phyloP scores from a whole-genome alignment of 1,140 invertebrate genomes.

The Pseudomyrmex pallidus region DNA sequence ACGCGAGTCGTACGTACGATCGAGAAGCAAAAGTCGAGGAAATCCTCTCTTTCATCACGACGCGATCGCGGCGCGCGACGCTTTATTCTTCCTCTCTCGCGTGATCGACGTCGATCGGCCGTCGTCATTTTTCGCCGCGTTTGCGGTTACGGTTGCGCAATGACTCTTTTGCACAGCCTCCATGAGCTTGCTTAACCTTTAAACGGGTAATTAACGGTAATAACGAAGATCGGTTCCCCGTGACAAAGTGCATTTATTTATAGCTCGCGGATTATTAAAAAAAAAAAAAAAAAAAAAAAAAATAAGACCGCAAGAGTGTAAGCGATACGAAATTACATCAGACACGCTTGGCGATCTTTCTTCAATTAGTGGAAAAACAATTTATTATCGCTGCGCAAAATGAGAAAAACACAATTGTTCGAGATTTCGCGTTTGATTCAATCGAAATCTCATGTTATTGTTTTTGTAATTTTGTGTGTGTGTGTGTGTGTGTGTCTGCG shows the following conservation, averaged over 20 bases:
- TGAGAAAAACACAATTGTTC: too few species aligned
- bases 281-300: not conserved
- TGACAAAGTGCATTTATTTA: not conserved
- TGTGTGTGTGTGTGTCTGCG: too few species aligned
- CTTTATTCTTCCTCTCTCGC: not conserved
- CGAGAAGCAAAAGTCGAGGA: conserved; percentile 54
- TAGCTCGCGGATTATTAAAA: not conserved
- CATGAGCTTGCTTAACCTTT: conserved; percentile 18
- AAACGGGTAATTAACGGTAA: conserved; percentile 22
- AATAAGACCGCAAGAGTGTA: not conserved
- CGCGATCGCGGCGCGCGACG: not conserved
- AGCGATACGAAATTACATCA: too few species aligned
- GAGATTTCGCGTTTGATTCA: too few species aligned
- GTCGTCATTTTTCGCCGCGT: conserved; percentile 13
- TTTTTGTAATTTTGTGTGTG: too few species aligned
- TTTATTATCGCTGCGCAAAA: too few species aligned
- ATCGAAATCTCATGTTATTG: too few species aligned
- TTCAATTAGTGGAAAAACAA: too few species aligned
- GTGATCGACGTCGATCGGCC: not conserved
- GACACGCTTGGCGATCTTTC: too few species aligned
- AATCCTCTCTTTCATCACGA: conserved; percentile 52
- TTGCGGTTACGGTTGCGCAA: conserved; percentile 4
- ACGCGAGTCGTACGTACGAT: conserved; percentile 39
- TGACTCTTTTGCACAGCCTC: not conserved
- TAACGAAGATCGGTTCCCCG: not conserved